These are phyloP conservation scores for Spisula solida DNA, from an alignment of 2,888 invertebrate species.

Conservation along the genomic window DNA sequence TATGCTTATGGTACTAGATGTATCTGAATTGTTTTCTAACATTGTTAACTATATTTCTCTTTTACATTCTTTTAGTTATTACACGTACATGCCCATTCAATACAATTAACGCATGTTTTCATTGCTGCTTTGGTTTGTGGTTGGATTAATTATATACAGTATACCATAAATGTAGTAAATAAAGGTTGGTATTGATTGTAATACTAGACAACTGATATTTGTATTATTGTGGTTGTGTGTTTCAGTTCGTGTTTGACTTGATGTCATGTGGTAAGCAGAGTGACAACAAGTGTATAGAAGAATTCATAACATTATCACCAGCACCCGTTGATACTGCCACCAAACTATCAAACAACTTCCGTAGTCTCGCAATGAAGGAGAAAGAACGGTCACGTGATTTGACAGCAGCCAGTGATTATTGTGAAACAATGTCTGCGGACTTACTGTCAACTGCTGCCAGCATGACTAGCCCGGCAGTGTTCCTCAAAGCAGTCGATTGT, in stretches of 20 bases:
- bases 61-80: too few relatives aligned
- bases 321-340: slow-evolving; percentile 99
- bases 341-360: slow-evolving; percentile 93
- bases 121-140: too few relatives aligned
- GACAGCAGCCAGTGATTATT: slow-evolving; percentile 97
- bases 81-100: too few relatives aligned
- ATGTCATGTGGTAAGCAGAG: slow-evolving; percentile 98
- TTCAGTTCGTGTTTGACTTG: slow-evolving; percentile 97
- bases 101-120: too few relatives aligned
- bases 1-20: not conserved
- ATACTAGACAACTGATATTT: too few relatives aligned
- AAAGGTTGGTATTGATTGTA: too few relatives aligned
- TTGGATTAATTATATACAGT: too few relatives aligned
- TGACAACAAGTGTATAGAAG: slow-evolving; percentile 98
- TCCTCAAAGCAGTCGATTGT: slow-evolving; percentile 97
- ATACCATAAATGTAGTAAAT: too few relatives aligned
- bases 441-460: slow-evolving; percentile 97
- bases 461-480: slow-evolving; percentile 97
- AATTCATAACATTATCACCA: slow-evolving; percentile 99
- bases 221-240: slow-evolving; percentile 47
- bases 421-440: slow-evolving; percentile 99
- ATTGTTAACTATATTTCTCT: not conserved
- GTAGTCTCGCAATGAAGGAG: slow-evolving; percentile 96
- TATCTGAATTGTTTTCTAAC: not conserved
- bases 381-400: slow-evolving; percentile 99